Percentiles rank a stretch among this genome's conserved stretches.
These are phyloP conservation scores for Castor canadensis DNA, from an alignment of 2,113 vertebrate species.

Conservation along the genomic window DNA sequence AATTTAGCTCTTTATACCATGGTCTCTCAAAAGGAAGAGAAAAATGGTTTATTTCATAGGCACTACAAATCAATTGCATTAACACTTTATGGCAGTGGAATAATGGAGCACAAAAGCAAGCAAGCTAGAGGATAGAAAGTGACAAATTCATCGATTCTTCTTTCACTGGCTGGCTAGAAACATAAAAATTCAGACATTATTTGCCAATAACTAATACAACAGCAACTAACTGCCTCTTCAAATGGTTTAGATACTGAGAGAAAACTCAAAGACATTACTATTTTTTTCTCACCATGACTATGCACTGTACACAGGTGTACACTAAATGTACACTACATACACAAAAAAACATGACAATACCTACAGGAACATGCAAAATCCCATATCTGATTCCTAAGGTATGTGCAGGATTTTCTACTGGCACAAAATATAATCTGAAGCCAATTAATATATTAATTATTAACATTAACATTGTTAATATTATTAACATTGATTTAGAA, in stretches of 20 bases:
- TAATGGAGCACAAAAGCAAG: slow-evolving; percentile 10
- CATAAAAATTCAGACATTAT: not conserved
- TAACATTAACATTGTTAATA: not conserved
- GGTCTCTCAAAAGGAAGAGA: not conserved
- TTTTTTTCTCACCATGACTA: not conserved
- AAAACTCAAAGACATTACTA: not conserved
- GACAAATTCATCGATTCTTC: slow-evolving; percentile 35
- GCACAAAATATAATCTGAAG: not conserved
- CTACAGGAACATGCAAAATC: not conserved
- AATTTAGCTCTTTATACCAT: slow-evolving; percentile 3
- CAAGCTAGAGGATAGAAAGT: slow-evolving; percentile 16
- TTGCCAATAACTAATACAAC: not conserved
- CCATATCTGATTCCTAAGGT: not conserved
- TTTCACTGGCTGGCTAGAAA: not conserved
- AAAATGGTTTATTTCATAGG: not conserved
- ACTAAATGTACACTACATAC: not conserved
- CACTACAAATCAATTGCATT: not conserved
- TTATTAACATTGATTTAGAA: not conserved
- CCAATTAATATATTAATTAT: not conserved
- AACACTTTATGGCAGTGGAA: not conserved
- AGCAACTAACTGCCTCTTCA: not conserved
- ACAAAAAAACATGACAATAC: not conserved
- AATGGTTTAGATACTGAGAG: not conserved
- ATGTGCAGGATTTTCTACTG: not conserved
- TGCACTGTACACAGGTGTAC: not conserved